Evolutionary conservation across 2,113 vertebrate species (phyloP), one percentile per base, ranked within the genome.

Genomic region (Mola mola): DNA sequence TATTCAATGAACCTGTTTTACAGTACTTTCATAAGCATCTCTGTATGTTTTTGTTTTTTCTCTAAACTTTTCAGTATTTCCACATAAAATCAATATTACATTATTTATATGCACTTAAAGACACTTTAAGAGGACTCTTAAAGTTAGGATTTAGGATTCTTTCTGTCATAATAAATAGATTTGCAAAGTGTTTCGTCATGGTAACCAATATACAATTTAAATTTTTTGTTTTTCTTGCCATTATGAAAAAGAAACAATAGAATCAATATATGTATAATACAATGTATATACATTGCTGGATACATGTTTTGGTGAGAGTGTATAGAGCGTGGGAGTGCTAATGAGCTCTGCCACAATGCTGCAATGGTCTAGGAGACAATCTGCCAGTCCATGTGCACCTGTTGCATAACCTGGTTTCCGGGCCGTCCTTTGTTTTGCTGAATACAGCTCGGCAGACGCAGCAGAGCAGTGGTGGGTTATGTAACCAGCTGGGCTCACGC

Each of bases 361-460:
- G 40, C 15, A 42, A 38, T 52, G 63, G 78, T 82, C 82, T 78
- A 68, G 61, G 37, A 81, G 72, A 87, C 78, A 83, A 83, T 78
- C 85, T 79, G 82, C 79, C 44, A 66, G 79, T 85, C 86, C 90
- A 86, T 92, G 90, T 87, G 86, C 89, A 91, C 91, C 87, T 91
- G 91, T 90, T 91, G 89, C 88, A 84, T 92, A 91, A 91, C 83
- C 79, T 82, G 68, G 76, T 80, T 79, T 75, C 83, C 41, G 57
- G 49, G 43, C 72, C 79, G 75, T 79, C 73, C 84, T 75, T 72
- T 83, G 78, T 84, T 78, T 82, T 67, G 51, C 78, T 78, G 82
- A 86, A 74, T 40, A 59, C 61, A 83, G 81, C 64, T 6, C 43
- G 47, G 81, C 71, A 75, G 72, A 75, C 72, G n/a, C 74, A 67